phyloP scores from a whole-genome alignment of 2,113 vertebrate species.

The Scophthalmus maximus region DNA sequence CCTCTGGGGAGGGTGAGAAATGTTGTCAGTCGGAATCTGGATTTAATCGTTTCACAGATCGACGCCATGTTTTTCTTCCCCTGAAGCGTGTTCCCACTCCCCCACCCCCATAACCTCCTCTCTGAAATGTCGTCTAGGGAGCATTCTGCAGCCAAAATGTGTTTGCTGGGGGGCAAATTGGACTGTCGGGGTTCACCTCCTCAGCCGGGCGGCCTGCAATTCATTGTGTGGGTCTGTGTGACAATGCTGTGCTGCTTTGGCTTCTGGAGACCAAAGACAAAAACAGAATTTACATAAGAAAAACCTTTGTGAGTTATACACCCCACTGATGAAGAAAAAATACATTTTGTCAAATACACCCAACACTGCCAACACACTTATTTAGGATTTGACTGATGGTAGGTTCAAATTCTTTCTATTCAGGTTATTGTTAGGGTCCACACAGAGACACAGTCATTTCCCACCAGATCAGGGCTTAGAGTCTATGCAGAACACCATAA shows the following conservation, averaged over 20 bases:
- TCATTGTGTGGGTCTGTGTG: slow-evolving; percentile 21
- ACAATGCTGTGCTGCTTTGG: background rate
- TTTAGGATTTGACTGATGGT: no score
- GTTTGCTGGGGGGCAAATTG: slow-evolving; percentile 53
- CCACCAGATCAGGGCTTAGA: no score
- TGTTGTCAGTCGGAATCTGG: slow-evolving; percentile 69
- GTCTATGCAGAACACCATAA: no score
- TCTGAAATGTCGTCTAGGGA: slow-evolving; percentile 67
- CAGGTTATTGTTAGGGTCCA: no score
- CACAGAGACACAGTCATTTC: no score
- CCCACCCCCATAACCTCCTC: slow-evolving; percentile 44
- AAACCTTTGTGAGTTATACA: background rate
- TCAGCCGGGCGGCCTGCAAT: slow-evolving; percentile 36
- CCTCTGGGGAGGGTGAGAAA: slow-evolving; percentile 41
- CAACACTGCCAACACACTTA: no score
- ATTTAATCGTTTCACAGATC: slow-evolving; percentile 74
- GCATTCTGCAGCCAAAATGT: slow-evolving; percentile 53
- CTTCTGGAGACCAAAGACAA: no score
- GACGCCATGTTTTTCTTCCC: slow-evolving; percentile 64
- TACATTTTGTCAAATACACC: no score
- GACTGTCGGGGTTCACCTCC: slow-evolving; percentile 49
- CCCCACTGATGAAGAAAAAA: background rate
- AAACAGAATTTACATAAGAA: background rate
- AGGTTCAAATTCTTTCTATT: no score
- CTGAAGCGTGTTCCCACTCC: slow-evolving; percentile 59